Conservation (phyloP, 2,113 vertebrate species). For the Ictalurus punctatus region DNA sequence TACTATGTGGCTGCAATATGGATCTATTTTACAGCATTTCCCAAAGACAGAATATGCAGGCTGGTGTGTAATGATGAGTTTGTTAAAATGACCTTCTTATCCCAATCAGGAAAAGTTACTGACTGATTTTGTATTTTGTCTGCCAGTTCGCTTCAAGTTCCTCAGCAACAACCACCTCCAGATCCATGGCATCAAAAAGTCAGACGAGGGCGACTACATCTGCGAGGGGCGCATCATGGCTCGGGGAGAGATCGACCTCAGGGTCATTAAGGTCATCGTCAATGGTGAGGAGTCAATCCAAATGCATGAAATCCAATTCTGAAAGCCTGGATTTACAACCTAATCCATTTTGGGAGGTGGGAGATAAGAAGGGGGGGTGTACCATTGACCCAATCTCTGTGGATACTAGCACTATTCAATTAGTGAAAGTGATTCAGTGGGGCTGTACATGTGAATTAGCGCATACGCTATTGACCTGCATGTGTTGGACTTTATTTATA, state of each 20-base stretch:
- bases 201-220: constrained; percentile 89
- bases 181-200: constrained; percentile 93
- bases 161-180: constrained; percentile 90
- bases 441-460: not conserved
- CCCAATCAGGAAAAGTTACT: constrained; percentile 34
- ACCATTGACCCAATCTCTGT: not conserved
- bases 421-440: constrained; percentile 11
- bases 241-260: constrained; percentile 93
- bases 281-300: constrained; percentile 81
- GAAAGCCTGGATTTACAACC: constrained; percentile 15
- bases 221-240: constrained; percentile 94
- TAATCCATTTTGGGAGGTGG: not conserved
- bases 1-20: not conserved
- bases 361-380: not conserved
- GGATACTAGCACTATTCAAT: constrained; percentile 8
- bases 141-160: constrained; percentile 83
- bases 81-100: constrained; percentile 38
- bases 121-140: constrained; percentile 35
- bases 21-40: not conserved
- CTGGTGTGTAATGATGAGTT: constrained; percentile 44
- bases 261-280: constrained; percentile 88
- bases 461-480: constrained; percentile 1
- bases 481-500: constrained; percentile 15
- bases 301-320: not conserved
- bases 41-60: not conserved